Conservation (phyloP, 2,888 invertebrate genomes). For the Bombyx huttoni region DNA sequence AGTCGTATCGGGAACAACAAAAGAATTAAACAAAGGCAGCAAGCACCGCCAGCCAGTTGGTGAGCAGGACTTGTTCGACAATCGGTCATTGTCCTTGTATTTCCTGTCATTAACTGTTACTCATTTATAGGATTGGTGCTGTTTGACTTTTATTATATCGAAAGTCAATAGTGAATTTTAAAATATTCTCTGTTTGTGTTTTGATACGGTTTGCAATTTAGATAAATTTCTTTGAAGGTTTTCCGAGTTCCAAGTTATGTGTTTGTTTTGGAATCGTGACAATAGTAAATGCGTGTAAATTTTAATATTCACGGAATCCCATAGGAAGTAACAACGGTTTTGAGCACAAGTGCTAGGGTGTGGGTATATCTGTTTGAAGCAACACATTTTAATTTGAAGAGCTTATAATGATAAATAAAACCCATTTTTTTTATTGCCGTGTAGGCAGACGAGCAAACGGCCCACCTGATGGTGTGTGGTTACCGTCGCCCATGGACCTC, state of each 20-base stretch:
- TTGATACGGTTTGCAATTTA: background rate
- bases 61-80: constrained; percentile 20
- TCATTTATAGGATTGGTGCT: constrained; percentile 16
- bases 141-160: background rate
- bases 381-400: too few relatives aligned
- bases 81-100: constrained; percentile 46
- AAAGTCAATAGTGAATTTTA: background rate
- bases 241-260: background rate
- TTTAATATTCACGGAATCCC: too few relatives aligned
- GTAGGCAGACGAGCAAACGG: too few relatives aligned
- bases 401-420: too few relatives aligned
- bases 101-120: constrained; percentile 36
- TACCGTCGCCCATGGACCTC: too few relatives aligned
- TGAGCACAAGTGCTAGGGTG: too few relatives aligned
- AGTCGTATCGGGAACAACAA: background rate
- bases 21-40: constrained; percentile 17
- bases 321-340: too few relatives aligned
- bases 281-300: too few relatives aligned
- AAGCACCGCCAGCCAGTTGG: constrained; percentile 10
- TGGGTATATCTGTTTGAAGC: too few relatives aligned
- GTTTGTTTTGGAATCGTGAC: too few relatives aligned
- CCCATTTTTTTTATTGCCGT: too few relatives aligned
- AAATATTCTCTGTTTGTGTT: background rate
- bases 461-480: too few relatives aligned
- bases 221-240: background rate